Conservation (phyloP, 2,113 vertebrate genomes). For the Megaceryle torquata region DNA sequence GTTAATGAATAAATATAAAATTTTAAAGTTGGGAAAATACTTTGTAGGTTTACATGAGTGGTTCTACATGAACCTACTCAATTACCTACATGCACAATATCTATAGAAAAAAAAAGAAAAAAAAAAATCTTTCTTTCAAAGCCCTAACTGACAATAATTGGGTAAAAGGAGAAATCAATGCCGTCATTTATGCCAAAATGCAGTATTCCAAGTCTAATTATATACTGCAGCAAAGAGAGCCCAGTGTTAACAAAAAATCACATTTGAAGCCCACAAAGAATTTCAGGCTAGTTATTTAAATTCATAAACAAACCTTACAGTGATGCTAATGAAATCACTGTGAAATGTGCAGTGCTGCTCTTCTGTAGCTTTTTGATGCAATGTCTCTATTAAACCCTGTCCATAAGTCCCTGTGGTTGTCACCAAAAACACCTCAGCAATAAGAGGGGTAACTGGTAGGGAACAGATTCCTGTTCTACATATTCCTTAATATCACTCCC, state of each 20-base stretch:
- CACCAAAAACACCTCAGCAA: neutral
- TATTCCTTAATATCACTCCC: neutral
- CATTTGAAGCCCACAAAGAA: neutral
- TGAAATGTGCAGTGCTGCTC: neutral
- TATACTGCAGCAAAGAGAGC: neutral
- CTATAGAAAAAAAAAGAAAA: neutral
- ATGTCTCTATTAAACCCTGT: neutral
- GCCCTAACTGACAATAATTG: neutral
- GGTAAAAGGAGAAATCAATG: neutral
- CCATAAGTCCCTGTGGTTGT: too few relatives aligned
- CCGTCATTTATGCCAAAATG: neutral
- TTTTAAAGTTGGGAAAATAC: neutral
- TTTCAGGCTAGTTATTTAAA: neutral
- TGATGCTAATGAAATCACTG: neutral
- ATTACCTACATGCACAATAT: neutral
- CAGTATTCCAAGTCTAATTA: neutral
- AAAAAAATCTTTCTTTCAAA: neutral
- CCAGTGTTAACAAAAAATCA: neutral
- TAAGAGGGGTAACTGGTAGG: accelerated
- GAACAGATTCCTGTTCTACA: neutral
- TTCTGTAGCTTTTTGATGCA: neutral
- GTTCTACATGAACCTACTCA: neutral
- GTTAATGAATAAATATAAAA: neutral
- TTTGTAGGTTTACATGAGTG: neutral
- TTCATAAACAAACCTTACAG: neutral